Conservation (phyloP, 2,888 invertebrate species). For the Nipponacmea schrenckii region DNA sequence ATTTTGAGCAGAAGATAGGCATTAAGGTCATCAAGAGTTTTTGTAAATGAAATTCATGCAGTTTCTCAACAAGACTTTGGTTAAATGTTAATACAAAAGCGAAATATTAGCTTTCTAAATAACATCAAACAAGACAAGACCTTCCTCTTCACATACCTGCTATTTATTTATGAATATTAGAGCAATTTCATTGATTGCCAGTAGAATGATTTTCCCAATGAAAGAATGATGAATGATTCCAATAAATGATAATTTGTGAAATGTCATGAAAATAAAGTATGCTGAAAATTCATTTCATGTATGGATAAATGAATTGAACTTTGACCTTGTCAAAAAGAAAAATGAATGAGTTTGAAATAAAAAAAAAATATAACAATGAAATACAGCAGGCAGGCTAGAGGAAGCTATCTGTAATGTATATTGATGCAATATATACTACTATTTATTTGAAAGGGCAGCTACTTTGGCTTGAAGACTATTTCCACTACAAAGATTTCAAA, state of each 20-base stretch:
- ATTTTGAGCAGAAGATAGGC: neutral
- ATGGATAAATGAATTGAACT: neutral
- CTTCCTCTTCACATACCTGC: neutral
- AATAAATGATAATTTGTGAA: neutral
- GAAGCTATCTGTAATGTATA: neutral
- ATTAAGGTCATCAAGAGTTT: too few relatives aligned
- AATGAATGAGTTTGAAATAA: neutral
- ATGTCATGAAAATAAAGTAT: neutral
- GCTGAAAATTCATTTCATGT: too few relatives aligned
- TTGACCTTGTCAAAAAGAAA: conserved; percentile 7
- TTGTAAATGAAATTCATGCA: neutral
- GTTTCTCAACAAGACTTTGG: neutral
- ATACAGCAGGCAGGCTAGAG: conserved; percentile 11
- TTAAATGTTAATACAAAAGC: conserved; percentile 8
- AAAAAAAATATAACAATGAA: neutral
- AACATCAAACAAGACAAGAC: neutral
- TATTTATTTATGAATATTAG: neutral
- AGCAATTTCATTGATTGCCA: too few relatives aligned
- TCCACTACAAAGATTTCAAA: conserved; percentile 37
- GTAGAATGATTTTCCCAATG: neutral
- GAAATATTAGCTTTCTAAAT: conserved; percentile 6
- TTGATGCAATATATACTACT: conserved; percentile 6
- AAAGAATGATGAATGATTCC: neutral
- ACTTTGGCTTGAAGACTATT: conserved; percentile 47
- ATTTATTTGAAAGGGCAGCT: conserved; percentile 16